Evolutionary conservation across 1,140 invertebrate genomes (phyloP).

Genomic region (Glossosoma conforme): DNA sequence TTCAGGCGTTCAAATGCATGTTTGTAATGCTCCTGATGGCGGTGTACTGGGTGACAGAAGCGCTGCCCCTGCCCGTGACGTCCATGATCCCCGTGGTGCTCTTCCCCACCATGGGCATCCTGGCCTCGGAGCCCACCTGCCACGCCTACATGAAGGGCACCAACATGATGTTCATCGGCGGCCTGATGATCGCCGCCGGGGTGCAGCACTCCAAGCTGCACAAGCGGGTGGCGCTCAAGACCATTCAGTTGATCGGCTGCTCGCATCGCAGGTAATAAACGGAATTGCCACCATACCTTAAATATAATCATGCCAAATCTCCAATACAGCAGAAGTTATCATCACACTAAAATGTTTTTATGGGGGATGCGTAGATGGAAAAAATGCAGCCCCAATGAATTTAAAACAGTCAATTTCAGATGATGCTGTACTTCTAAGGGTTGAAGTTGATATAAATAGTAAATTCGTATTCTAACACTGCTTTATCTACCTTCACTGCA

Average conservation of each 20-base stretch:
- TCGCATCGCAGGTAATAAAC: constrained; percentile 26
- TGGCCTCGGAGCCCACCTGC: constrained; percentile 38
- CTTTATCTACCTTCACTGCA: too few relatives aligned
- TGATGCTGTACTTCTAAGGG: too few relatives aligned
- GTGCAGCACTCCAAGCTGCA: constrained; percentile 56
- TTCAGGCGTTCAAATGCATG: constrained; percentile 39
- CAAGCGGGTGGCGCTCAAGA: constrained; percentile 52
- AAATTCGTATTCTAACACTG: too few relatives aligned
- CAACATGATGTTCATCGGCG: constrained; percentile 49
- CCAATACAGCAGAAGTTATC: background rate
- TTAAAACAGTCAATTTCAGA: background rate
- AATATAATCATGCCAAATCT: background rate
- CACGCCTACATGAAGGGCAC: constrained; percentile 49
- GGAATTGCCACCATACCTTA: background rate
- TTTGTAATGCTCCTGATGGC: constrained; percentile 59
- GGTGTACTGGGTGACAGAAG: constrained; percentile 60
- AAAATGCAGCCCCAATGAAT: background rate
- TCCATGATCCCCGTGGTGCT: constrained; percentile 56
- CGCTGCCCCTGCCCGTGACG: constrained; percentile 56
- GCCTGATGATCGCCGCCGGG: constrained; percentile 52
- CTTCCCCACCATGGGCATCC: constrained; percentile 52
- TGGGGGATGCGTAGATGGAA: background rate
- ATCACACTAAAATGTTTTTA: background rate
- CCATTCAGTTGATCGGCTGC: constrained; percentile 49
- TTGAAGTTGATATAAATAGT: too few relatives aligned